Evolutionary conservation across 30 jellyfish, hydroid and myxozoan species (phyloP).

Genomic region (Rhopilema esculentum): DNA sequence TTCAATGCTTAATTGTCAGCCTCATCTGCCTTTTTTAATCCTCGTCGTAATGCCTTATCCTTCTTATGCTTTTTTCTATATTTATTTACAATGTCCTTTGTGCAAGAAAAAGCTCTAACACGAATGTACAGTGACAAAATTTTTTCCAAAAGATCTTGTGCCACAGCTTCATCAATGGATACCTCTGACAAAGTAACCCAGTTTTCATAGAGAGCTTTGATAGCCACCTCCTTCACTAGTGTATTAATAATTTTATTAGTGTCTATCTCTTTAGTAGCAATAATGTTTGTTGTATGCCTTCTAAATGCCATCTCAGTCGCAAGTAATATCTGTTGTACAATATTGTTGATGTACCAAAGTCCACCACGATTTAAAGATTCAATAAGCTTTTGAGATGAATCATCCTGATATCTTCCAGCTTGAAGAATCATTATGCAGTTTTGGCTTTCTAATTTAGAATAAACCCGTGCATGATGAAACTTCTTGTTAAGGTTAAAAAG

Average conservation of each 20-base stretch:
- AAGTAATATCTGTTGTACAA: conserved; percentile 9
- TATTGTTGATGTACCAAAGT: conserved; percentile 10
- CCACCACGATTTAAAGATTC: conserved; percentile 29
- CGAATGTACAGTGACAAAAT: conserved; percentile 16
- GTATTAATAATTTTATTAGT: not conserved
- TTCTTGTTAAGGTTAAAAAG: conserved; percentile 44
- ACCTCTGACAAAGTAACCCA: conserved; percentile 12
- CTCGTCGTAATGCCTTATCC: not conserved
- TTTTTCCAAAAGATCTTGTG: conserved; percentile 20
- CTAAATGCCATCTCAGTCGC: conserved; percentile 4
- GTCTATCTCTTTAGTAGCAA: not conserved
- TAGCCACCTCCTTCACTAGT: conserved; percentile 1
- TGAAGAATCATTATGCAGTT: conserved; percentile 22
- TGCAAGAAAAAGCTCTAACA: conserved; percentile 30
- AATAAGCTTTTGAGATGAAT: not conserved
- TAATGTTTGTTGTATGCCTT: conserved; percentile 5
- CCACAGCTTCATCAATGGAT: conserved; percentile 15
- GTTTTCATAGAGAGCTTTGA: not conserved
- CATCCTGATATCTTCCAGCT: conserved; percentile 41
- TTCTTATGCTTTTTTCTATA: conserved; percentile 4
- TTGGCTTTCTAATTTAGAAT: conserved; percentile 1
- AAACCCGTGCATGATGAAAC: not conserved
- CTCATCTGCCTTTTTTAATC: not conserved
- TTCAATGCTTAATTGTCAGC: not conserved
- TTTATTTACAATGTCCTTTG: conserved; percentile 27